Conservation (phyloP, 2,888 invertebrate genomes). For the Uropetala carovei region DNA sequence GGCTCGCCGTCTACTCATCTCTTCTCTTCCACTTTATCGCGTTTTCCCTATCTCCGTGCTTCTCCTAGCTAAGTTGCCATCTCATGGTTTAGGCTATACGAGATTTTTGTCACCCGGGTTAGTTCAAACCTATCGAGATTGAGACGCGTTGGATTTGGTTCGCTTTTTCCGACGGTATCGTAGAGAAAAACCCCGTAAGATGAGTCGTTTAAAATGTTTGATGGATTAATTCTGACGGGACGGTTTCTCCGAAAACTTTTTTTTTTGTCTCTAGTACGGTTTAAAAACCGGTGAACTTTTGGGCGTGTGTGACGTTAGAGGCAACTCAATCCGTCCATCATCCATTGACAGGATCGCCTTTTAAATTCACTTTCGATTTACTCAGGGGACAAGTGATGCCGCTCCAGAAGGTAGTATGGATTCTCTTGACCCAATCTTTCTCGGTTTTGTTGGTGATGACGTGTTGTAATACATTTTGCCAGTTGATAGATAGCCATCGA, state of each 20-base stretch:
- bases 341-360: background rate
- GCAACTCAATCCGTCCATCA: constrained; percentile 43
- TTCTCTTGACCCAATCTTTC: background rate
- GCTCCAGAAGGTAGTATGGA: background rate
- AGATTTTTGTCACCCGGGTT: background rate
- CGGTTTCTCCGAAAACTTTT: constrained; percentile 18
- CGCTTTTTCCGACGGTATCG: background rate
- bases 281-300: background rate
- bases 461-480: no score
- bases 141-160: constrained; percentile 42
- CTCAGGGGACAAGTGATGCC: background rate
- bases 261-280: background rate
- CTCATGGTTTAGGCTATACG: no score
- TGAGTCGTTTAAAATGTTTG: constrained; percentile 56
- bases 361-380: constrained; percentile 23
- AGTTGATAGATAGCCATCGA: no score
- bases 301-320: background rate
- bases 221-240: constrained; percentile 24
- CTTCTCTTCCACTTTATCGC: background rate
- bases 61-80: background rate
- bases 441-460: no score
- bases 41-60: background rate
- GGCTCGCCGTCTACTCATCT: background rate
- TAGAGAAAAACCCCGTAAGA: constrained; percentile 14
- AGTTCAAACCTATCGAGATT: constrained; percentile 7